Conservation (phyloP, 2,888 invertebrate genomes). For the Rhingia campestris region DNA sequence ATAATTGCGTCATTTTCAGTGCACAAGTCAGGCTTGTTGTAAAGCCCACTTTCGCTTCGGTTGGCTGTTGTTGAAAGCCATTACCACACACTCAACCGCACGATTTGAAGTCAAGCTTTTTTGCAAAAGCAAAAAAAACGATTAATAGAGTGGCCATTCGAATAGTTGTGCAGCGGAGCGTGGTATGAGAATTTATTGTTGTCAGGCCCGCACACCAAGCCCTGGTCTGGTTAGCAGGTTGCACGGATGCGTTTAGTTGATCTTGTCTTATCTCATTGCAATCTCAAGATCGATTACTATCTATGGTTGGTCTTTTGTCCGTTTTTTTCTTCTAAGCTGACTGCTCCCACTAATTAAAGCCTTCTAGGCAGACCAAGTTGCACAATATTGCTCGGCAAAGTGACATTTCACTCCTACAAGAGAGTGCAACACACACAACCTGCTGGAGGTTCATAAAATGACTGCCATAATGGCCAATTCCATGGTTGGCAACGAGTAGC, state of each 20-base stretch:
- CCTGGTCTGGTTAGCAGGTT: constrained; percentile 70
- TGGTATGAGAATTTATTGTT: constrained; percentile 56
- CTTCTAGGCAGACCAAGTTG: constrained; percentile 31
- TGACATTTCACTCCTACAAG: constrained; percentile 69
- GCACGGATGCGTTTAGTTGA: constrained; percentile 48
- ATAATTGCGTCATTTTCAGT: constrained; percentile 61
- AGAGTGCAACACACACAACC: constrained; percentile 28
- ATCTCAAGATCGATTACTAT: constrained; percentile 67
- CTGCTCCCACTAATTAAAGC: constrained; percentile 52
- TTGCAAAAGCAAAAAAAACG: constrained; percentile 58
- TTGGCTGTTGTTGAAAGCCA: constrained; percentile 56
- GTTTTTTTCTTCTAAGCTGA: constrained; percentile 11
- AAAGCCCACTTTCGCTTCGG: constrained; percentile 69
- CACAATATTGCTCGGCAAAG: constrained; percentile 56
- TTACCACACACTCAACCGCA: constrained; percentile 62
- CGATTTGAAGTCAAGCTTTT: constrained; percentile 41
- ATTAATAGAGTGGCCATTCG: constrained; percentile 68
- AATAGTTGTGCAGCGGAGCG: constrained; percentile 61
- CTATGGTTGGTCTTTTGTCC: neutral
- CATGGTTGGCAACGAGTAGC: constrained; percentile 24
- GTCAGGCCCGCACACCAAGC: constrained; percentile 53
- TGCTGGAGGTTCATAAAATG: constrained; percentile 15
- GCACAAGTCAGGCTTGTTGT: constrained; percentile 58
- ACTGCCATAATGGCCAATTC: constrained; percentile 28
- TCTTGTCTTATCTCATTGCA: constrained; percentile 54